Evolutionary conservation across 2,888 invertebrate genomes (phyloP), one percentile per base, ranked within the genome.

Genomic region (Gymnosoma rotundatum): DNA sequence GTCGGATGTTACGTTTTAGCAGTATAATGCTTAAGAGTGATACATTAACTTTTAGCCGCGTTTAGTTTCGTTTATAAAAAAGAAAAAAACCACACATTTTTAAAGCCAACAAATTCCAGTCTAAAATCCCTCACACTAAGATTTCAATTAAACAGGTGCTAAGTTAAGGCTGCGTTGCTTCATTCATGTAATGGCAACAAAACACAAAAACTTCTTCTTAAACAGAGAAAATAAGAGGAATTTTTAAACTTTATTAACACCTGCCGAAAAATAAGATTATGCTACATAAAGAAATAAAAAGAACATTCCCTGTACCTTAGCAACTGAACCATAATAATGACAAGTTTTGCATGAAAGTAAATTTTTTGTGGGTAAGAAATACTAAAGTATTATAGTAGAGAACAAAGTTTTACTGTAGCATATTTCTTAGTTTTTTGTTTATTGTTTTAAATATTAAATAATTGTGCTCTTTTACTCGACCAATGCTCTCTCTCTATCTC

Each of bases 111-210:
- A 70, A 78, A 78, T 6, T 32, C 42, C 54, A 70, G 78, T 70
- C 54, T 45, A 14, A 63, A 50, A 76, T 45, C 52, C 78, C 54
- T 45, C 54, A 54, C 54, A 21, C 20, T 12, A 25, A 8, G 45
- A 32, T 67, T 61, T 66, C 42, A 60, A 67, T 60, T 73, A 67
- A 79, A 74, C 80, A 80, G 80, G 67, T 73, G 80, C 80, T 73
- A 52, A 79, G 42, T 66, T 60, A 45, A 42, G 36, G 50, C n/a
- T n/a, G n/a, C 18, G 42, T 61, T 32, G 25, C 8, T 38, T 52
- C 10, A 42, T 36, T 18, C 16, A 16, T 48, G 36, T n/a, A 66
- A 48, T n/a, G 50, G 14, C 48, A 45, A 10, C 18, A 45, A 58
- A 25, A n/a, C 54, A 67, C 14, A 60, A 45, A 12, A 63, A 54